These are phyloP conservation scores for Thera britannica DNA, from an alignment of 2,888 invertebrate genomes.

Conservation along the genomic window DNA sequence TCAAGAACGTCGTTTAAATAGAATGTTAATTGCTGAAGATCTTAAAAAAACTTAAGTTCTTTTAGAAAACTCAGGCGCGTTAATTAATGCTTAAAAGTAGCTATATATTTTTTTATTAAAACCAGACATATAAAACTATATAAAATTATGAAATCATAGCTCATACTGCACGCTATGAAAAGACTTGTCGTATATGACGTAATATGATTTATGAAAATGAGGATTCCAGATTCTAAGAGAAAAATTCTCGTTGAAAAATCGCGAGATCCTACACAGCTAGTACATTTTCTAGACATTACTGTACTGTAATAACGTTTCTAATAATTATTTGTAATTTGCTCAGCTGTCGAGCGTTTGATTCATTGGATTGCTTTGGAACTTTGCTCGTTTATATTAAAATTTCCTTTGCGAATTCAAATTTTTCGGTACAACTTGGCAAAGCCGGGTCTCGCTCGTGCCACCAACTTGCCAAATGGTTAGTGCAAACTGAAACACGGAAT, in stretches of 20 bases:
- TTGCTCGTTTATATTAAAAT: conserved; percentile 66
- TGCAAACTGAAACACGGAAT: conserved; percentile 24
- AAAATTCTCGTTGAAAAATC: background rate
- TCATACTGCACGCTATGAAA: too few species aligned
- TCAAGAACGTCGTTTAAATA: conserved; percentile 3
- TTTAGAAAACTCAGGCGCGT: background rate
- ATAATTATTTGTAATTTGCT: conserved; percentile 54
- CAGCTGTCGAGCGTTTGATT: conserved; percentile 58
- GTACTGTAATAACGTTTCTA: conserved; percentile 22
- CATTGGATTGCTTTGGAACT: conserved; percentile 59
- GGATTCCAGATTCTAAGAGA: too few species aligned
- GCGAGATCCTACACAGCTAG: too few species aligned
- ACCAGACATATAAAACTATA: too few species aligned
- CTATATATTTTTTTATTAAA: too few species aligned
- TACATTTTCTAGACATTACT: too few species aligned
- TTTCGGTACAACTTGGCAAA: conserved; percentile 46
- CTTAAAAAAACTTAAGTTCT: background rate
- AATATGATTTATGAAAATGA: too few species aligned
- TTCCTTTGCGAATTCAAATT: conserved; percentile 52
- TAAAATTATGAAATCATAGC: too few species aligned
- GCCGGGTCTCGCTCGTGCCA: conserved; percentile 23
- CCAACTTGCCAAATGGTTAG: conserved; percentile 38
- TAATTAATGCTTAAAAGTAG: too few species aligned
- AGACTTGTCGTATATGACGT: too few species aligned
- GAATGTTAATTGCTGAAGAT: background rate